Conservation (phyloP, 2,888 invertebrate genomes). For the Amphipyra berbera region DNA sequence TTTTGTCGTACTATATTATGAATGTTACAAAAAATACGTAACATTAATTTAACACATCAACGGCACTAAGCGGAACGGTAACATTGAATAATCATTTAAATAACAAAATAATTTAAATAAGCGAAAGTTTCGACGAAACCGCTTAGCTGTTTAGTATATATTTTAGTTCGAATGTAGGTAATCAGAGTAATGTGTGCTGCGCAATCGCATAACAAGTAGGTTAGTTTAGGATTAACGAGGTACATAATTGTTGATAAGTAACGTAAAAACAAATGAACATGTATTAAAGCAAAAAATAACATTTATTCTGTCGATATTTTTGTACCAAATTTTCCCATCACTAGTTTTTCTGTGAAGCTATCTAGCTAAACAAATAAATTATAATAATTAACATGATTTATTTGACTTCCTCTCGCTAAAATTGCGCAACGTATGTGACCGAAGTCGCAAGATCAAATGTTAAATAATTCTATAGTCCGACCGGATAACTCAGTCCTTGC, state of each 20-base stretch:
- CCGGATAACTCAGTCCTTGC: too few relatives aligned
- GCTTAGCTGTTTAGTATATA: conserved; percentile 20
- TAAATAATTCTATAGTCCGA: conserved; percentile 7
- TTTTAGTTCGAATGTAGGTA: conserved; percentile 35
- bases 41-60: conserved; percentile 43
- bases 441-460: conserved; percentile 14
- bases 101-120: conserved; percentile 69
- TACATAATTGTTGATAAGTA: conserved; percentile 4
- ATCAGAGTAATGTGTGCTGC: conserved; percentile 28
- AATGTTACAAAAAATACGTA: conserved; percentile 35
- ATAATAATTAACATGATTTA: background rate
- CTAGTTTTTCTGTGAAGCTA: background rate
- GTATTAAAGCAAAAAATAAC: background rate
- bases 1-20: too few relatives aligned
- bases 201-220: conserved; percentile 35
- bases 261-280: conserved; percentile 5
- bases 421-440: conserved; percentile 2
- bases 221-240: conserved; percentile 25
- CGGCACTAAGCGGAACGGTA: conserved; percentile 47
- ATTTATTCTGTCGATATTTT: conserved; percentile 5
- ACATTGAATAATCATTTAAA: conserved; percentile 64
- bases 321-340: background rate
- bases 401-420: background rate
- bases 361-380: conserved; percentile 11
- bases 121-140: conserved; percentile 62